Evolutionary conservation across 2,888 invertebrate genomes (phyloP).

Genomic region (Lycaena phlaeas): DNA sequence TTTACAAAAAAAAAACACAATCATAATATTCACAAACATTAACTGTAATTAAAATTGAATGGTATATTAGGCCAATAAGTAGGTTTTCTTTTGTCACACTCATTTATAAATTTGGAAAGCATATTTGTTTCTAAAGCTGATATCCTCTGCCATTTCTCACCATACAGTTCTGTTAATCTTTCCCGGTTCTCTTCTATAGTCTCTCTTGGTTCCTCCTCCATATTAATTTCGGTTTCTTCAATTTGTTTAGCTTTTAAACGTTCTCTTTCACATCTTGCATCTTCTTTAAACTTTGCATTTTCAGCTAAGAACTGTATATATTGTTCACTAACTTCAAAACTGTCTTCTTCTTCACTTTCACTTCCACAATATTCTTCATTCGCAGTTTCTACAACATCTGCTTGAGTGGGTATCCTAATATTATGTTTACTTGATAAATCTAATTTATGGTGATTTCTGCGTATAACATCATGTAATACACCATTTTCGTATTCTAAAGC

Average conservation of each 20-base stretch:
- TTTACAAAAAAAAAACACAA: no score
- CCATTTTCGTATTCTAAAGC: slow-evolving; percentile 73
- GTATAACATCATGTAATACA: slow-evolving; percentile 65
- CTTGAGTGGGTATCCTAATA: slow-evolving; percentile 19
- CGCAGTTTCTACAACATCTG: slow-evolving; percentile 28
- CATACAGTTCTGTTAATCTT: slow-evolving; percentile 74
- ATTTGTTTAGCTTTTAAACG: slow-evolving; percentile 28
- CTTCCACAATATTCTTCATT: slow-evolving; percentile 23
- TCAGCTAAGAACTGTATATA: slow-evolving; percentile 75
- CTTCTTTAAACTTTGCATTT: slow-evolving; percentile 70
- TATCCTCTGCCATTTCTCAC: slow-evolving; percentile 76
- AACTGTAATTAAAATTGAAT: slow-evolving; percentile 55
- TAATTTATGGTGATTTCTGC: slow-evolving; percentile 28
- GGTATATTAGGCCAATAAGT: slow-evolving; percentile 83
- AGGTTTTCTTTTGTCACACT: slow-evolving; percentile 74
- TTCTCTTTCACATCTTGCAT: slow-evolving; percentile 40
- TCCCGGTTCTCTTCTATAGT: slow-evolving; percentile 34
- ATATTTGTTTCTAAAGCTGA: slow-evolving; percentile 82
- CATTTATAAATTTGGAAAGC: slow-evolving; percentile 76
- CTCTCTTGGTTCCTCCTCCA: slow-evolving; percentile 29
- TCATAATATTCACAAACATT: slow-evolving; percentile 14
- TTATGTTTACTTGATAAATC: background rate
- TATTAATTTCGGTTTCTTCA: slow-evolving; percentile 25
- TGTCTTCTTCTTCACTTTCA: slow-evolving; percentile 28
- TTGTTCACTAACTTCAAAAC: slow-evolving; percentile 75